These are phyloP conservation scores for Chrysodeixis includens DNA, from an alignment of 2,888 invertebrate genomes.

Conservation along the genomic window DNA sequence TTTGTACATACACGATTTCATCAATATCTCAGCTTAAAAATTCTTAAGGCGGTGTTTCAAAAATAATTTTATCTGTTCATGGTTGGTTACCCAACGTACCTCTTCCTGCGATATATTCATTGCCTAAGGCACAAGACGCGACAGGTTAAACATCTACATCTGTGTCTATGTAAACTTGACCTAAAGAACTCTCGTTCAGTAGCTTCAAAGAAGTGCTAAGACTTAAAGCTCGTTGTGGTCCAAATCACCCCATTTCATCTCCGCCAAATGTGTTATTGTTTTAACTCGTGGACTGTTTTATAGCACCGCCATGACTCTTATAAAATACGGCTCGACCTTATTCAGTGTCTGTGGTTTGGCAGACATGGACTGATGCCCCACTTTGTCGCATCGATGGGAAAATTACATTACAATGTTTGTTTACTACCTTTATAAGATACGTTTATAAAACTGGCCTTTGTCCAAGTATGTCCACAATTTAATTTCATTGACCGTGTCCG, in stretches of 20 bases:
- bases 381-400: slow-evolving; percentile 51
- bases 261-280: slow-evolving; percentile 81
- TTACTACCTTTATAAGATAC: slow-evolving; percentile 17
- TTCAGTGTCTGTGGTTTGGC: slow-evolving; percentile 68
- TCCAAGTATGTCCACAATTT: slow-evolving; percentile 10
- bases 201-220: slow-evolving; percentile 44
- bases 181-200: slow-evolving; percentile 64
- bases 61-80: slow-evolving; percentile 1
- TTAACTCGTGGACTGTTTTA: slow-evolving; percentile 75
- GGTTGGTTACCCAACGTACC: not conserved
- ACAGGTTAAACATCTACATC: not conserved
- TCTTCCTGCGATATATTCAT: not conserved
- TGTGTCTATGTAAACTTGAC: slow-evolving; percentile 51
- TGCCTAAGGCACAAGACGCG: not conserved
- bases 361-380: slow-evolving; percentile 45
- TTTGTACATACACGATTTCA: not conserved
- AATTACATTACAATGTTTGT: slow-evolving; percentile 36
- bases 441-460: not conserved
- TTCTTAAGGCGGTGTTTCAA: not conserved
- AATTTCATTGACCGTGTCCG: slow-evolving; percentile 12
- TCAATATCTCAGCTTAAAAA: not conserved
- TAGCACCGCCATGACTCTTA: slow-evolving; percentile 61
- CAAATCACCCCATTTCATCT: slow-evolving; percentile 72
- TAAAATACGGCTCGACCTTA: slow-evolving; percentile 64
- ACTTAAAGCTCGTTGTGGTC: slow-evolving; percentile 59